Evolutionary conservation across 2,797 vertebrate species (phyloP).

Genomic region (Hippocampus kuda): DNA sequence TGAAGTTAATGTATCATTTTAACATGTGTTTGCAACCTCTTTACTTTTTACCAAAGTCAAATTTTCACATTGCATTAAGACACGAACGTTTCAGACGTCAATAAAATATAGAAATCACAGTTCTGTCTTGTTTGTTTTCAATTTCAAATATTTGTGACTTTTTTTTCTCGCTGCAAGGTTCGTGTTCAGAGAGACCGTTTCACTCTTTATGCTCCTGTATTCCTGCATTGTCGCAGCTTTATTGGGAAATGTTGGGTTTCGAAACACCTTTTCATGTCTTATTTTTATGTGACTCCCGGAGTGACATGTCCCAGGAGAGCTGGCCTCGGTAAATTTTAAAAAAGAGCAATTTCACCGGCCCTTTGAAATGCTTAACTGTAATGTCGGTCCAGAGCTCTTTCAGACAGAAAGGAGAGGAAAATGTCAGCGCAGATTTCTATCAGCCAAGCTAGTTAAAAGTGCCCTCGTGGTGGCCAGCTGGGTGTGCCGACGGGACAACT

Average conservation of each 20-base stretch:
- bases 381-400: constrained; percentile 55
- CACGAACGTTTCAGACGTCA: too few relatives aligned
- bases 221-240: background rate
- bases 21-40: too few relatives aligned
- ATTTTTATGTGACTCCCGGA: constrained; percentile 28
- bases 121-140: too few relatives aligned
- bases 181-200: background rate
- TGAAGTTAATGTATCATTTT: too few relatives aligned
- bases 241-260: background rate
- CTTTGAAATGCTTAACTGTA: constrained; percentile 58
- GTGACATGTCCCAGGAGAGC: constrained; percentile 26
- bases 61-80: too few relatives aligned
- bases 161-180: background rate
- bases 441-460: constrained; percentile 38
- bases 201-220: background rate
- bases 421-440: constrained; percentile 66
- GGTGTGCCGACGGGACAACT: constrained; percentile 42
- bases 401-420: constrained; percentile 57
- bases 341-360: constrained; percentile 50
- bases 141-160: too few relatives aligned
- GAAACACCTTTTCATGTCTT: constrained; percentile 32
- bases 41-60: too few relatives aligned
- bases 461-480: constrained; percentile 47
- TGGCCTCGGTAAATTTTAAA: constrained; percentile 42
- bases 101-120: too few relatives aligned